A percentile compares a stretch with the other conserved stretches of the same genome.
These are phyloP conservation scores for Hyperopisus bebe DNA, from an alignment of 2,113 vertebrate species.

Conservation along the genomic window DNA sequence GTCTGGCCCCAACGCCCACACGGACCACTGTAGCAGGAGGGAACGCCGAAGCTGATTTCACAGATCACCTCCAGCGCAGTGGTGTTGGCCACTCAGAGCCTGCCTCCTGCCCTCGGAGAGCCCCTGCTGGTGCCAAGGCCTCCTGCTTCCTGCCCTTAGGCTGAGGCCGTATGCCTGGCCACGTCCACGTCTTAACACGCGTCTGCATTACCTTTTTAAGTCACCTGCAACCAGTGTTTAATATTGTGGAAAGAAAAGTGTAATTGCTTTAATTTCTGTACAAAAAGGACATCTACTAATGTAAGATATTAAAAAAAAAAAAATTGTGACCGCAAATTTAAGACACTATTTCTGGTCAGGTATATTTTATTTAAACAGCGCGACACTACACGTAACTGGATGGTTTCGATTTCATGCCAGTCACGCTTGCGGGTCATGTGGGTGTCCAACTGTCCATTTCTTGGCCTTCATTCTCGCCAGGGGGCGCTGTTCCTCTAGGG, in stretches of 20 bases:
- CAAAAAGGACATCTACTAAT: constrained; percentile 9
- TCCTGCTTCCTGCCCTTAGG: not conserved
- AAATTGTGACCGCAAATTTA: constrained; percentile 54
- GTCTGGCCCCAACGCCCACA: not conserved
- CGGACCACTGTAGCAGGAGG: not conserved
- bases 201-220: not conserved
- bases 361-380: constrained; percentile 43
- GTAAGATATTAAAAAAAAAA: constrained; percentile 46
- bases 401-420: constrained; percentile 59
- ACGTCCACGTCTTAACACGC: not conserved
- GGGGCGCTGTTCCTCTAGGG: not conserved
- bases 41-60: not conserved
- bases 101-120: not conserved
- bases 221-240: constrained; percentile 60
- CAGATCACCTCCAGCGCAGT: not conserved
- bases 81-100: not conserved
- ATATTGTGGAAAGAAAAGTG: constrained; percentile 58
- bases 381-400: constrained; percentile 55
- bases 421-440: constrained; percentile 37
- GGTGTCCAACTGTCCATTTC: constrained; percentile 24
- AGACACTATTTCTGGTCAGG: constrained; percentile 52
- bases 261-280: constrained; percentile 18
- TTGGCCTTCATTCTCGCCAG: constrained; percentile 47
- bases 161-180: not conserved
- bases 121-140: not conserved